Conservation (phyloP, 2,113 vertebrate species). For the Machaerirhynchus nigripectus region DNA sequence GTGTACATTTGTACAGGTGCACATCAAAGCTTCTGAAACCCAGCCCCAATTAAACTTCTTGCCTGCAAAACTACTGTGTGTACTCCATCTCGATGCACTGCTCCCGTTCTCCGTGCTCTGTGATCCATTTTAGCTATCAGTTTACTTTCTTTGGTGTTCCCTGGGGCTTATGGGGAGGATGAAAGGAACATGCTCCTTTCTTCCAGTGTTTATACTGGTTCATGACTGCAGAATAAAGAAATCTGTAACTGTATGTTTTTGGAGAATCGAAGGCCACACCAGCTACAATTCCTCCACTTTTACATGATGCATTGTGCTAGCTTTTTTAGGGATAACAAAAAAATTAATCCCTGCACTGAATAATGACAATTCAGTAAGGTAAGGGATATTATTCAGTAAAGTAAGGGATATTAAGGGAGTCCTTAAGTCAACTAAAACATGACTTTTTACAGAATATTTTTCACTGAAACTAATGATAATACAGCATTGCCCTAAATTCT, state of each 20-base stretch:
- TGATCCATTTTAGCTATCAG: neutral
- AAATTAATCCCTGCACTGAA: neutral
- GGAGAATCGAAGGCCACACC: neutral
- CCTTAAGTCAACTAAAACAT: neutral
- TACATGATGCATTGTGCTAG: neutral
- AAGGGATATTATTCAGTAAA: neutral
- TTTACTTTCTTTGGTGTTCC: neutral
- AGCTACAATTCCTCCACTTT: neutral
- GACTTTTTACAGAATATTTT: neutral
- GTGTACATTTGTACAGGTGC: neutral
- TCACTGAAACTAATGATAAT: neutral
- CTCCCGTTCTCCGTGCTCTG: neutral
- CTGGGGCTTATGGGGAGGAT: neutral
- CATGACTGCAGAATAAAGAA: neutral
- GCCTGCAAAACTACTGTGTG: neutral
- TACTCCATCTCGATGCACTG: neutral
- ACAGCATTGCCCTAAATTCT: neutral
- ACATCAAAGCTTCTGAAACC: neutral
- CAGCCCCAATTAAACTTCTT: neutral
- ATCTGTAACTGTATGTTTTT: neutral
- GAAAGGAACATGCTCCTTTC: neutral
- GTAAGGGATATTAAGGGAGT: neutral
- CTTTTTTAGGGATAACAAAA: neutral
- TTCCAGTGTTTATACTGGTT: neutral
- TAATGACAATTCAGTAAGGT: neutral